These are phyloP conservation scores for Monopis laevigella DNA, from an alignment of 2,888 invertebrate species.

Conservation along the genomic window DNA sequence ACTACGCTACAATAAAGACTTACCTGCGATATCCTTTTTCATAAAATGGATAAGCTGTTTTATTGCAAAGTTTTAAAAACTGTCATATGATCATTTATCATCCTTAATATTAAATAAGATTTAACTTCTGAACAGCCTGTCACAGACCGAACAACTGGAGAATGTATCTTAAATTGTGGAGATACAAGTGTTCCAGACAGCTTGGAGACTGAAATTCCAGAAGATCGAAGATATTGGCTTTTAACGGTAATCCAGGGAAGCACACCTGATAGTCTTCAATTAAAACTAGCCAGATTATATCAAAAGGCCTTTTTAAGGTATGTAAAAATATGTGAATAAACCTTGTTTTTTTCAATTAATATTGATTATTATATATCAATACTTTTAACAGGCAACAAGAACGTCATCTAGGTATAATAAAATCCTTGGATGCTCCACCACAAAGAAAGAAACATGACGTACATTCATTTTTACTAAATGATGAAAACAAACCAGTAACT, in stretches of 20 bases:
- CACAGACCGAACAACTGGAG: slow-evolving; percentile 55
- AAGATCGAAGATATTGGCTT: slow-evolving; percentile 82
- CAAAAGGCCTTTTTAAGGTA: slow-evolving; percentile 83
- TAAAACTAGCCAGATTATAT: slow-evolving; percentile 79
- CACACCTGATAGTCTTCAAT: slow-evolving; percentile 73
- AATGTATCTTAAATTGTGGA: slow-evolving; percentile 62
- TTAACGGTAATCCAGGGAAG: slow-evolving; percentile 75
- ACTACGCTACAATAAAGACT: too few species aligned
- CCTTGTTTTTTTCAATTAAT: too few species aligned
- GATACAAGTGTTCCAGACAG: slow-evolving; percentile 45
- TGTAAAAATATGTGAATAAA: slow-evolving; percentile 16
- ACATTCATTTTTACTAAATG: slow-evolving; percentile 51
- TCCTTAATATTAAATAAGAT: too few species aligned
- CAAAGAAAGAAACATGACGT: slow-evolving; percentile 57
- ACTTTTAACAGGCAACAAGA: slow-evolving; percentile 75
- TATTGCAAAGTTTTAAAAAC: too few species aligned
- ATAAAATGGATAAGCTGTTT: too few species aligned
- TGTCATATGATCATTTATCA: too few species aligned
- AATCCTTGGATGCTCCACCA: slow-evolving; percentile 54
- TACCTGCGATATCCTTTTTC: too few species aligned
- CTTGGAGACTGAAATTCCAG: slow-evolving; percentile 62
- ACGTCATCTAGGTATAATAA: slow-evolving; percentile 77
- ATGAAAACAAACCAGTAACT: slow-evolving; percentile 32
- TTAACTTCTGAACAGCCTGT: slow-evolving; percentile 54
- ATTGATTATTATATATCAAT: too few species aligned